Conservation (phyloP, 2,113 vertebrate genomes). For the Pandion haliaetus region DNA sequence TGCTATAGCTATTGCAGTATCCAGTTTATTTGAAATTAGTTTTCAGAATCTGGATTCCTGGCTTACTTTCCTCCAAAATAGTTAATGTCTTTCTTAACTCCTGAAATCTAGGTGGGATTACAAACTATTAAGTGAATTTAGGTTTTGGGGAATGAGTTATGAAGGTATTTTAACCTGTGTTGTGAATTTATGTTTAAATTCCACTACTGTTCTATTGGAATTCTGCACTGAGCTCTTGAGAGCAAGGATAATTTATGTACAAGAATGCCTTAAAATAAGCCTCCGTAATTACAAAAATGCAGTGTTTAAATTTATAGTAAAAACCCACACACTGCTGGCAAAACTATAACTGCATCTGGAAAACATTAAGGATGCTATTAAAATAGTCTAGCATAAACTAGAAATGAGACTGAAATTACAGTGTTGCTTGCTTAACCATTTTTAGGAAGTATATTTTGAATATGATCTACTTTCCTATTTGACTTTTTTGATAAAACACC, state of each 20-base stretch:
- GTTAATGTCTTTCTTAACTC: background rate
- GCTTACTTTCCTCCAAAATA: background rate
- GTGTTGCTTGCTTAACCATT: conserved; percentile 50
- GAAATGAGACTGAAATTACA: conserved; percentile 55
- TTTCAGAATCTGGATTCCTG: background rate
- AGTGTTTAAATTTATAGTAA: conserved; percentile 93
- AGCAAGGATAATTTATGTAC: conserved; percentile 66
- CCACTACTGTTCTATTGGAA: conserved; percentile 25
- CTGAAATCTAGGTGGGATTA: background rate
- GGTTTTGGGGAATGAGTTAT: background rate
- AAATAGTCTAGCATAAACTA: conserved; percentile 54
- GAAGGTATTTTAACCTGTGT: background rate
- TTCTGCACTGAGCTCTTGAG: conserved; percentile 44
- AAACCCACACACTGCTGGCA: conserved; percentile 86
- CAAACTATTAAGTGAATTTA: background rate
- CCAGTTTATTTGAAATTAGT: background rate
- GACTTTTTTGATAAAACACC: background rate
- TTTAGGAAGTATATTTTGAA: conserved; percentile 21
- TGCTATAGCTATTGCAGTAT: fast-evolving
- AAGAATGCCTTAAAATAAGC: conserved; percentile 80
- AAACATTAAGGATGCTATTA: conserved; percentile 80
- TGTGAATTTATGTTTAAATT: conserved; percentile 15
- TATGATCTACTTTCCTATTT: background rate
- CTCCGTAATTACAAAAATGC: conserved; percentile 86
- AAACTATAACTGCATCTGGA: conserved; percentile 82